These are phyloP conservation scores for Drosophila equinoxialis DNA, from an alignment of 1,140 invertebrate genomes.

Conservation along the genomic window DNA sequence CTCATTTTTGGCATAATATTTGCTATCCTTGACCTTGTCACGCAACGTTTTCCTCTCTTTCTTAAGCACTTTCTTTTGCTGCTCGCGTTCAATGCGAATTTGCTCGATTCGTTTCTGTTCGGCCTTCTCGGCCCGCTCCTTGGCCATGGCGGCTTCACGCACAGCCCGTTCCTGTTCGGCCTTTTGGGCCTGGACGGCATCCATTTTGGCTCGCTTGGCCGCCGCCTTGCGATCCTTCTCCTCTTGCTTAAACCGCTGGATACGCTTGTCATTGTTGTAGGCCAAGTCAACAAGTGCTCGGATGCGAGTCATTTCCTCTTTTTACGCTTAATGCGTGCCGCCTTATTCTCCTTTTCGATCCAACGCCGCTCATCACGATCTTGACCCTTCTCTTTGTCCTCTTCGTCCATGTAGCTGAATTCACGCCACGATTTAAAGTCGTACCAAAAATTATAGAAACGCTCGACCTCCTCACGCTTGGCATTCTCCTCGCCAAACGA, in stretches of 20 bases:
- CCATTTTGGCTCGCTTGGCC: slow-evolving; percentile 94
- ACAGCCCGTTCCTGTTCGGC: slow-evolving; percentile 91
- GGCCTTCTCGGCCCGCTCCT: slow-evolving; percentile 92
- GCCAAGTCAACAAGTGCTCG: slow-evolving; percentile 95
- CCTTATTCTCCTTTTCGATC: slow-evolving; percentile 99
- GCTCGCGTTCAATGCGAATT: slow-evolving; percentile 93
- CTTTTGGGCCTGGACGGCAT: slow-evolving; percentile 91
- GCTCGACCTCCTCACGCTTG: slow-evolving; percentile 90
- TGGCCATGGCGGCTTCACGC: slow-evolving; percentile 89
- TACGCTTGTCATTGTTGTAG: slow-evolving; percentile 96
- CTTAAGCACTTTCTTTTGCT: slow-evolving; percentile 91
- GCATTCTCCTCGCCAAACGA: slow-evolving; percentile 90
- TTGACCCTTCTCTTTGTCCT: slow-evolving; percentile 98
- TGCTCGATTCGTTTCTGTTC: slow-evolving; percentile 91
- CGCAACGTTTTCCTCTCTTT: slow-evolving; percentile 94
- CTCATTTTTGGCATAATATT: slow-evolving; percentile 91
- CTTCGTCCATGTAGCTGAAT: slow-evolving; percentile 99
- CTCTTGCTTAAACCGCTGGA: slow-evolving; percentile 95
- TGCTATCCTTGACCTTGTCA: slow-evolving; percentile 92
- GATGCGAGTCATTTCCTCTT: slow-evolving; percentile 97
- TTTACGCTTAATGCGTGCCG: slow-evolving; percentile 93
- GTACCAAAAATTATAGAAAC: slow-evolving; percentile 97
- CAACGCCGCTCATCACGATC: slow-evolving; percentile 97
- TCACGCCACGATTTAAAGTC: slow-evolving; percentile 99
- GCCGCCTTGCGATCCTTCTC: slow-evolving; percentile 96